Percentiles rank a stretch among this genome's conserved stretches.
phyloP scores from a whole-genome alignment of 2,797 vertebrate species.

The Antennarius maculatus region DNA sequence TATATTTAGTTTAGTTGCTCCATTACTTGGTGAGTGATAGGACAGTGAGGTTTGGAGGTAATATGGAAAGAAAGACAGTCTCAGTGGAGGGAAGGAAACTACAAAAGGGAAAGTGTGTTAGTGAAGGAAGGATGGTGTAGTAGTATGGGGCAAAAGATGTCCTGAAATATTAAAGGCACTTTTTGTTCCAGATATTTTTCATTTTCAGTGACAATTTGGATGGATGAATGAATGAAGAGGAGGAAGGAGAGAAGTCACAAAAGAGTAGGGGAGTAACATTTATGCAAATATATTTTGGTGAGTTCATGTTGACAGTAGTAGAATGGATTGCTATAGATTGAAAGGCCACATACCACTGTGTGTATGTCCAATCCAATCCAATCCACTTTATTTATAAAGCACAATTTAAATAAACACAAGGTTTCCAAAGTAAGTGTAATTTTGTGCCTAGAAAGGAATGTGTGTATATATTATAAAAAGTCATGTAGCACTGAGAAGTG shows the following conservation, averaged over 20 bases:
- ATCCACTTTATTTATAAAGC: too few species aligned
- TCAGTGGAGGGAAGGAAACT: not conserved
- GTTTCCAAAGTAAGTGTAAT: too few species aligned
- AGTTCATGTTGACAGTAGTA: conserved; percentile 23
- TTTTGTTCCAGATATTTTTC: too few species aligned
- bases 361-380: too few species aligned
- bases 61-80: not conserved
- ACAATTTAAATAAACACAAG: too few species aligned
- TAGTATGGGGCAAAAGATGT: not conserved
- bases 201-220: not conserved
- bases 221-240: not conserved
- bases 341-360: conserved; percentile 28
- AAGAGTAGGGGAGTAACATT: conserved; percentile 9
- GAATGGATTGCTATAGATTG: conserved; percentile 38
- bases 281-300: conserved; percentile 28
- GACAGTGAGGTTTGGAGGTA: conserved; percentile 1
- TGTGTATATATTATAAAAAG: conserved; percentile 17
- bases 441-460: conserved; percentile 9
- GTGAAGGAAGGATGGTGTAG: not conserved
- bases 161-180: too few species aligned
- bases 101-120: not conserved
- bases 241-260: not conserved
- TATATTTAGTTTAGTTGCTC: conserved; percentile 35
- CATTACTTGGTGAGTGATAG: conserved; percentile 8
- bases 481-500: conserved; percentile 39